Base-by-base conservation (phyloP, 2,113 vertebrate species). In the Pseudorhombus dupliciocellatus region DNA sequence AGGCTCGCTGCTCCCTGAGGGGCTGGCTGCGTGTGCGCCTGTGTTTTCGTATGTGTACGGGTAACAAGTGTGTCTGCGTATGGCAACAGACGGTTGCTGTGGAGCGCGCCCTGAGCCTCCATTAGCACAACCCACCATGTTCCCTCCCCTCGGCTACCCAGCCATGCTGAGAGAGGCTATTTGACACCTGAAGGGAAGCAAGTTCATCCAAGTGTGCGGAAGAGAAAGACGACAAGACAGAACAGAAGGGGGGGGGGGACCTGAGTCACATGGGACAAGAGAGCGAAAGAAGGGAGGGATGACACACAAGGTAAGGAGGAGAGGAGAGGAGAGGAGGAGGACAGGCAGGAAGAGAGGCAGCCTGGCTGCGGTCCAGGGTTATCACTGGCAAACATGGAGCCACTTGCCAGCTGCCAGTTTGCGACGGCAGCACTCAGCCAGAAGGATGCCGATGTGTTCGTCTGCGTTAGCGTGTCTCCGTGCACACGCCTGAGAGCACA, bases 321-420 rank as follows among this genome's bases (percentile, higher is more conserved):
- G 70, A 61, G 25, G 67, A 63, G 67, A 62, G 60, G 72, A 70
- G 21, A 34, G 26, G 26, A 28, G 76, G 59, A 21, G 26, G 30
- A 34, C 30, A 34, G 31, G 12, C 50, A 52, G 48, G 30, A 22
- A 58, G 26, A 55, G 58, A 70, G 74, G 67, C 51, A 48, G 64
- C 18, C 75, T 90, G 91, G 87, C 76, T 64, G 42, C 3, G 22
- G 44, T 79, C 88, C 91, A 91, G 79, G 65, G 66, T 75, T 80
- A 80, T 81, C 77, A 65, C 73, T 83, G 80, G 79, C 14, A 57
- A 84, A 78, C 79, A 67, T 56, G 46, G 25, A 80, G 55, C 64
- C 72, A 53, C 83, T 87, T 86, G 84, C 84, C 83, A 85, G 79
- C 79, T 84, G 83, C 88, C 89, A 89, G 88, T 81, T 87, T 80